Percentiles rank a stretch among this genome's conserved stretches.
Evolutionary conservation across 2,797 vertebrate genomes (phyloP).

Genomic region (Mormyrus hasselquistii): DNA sequence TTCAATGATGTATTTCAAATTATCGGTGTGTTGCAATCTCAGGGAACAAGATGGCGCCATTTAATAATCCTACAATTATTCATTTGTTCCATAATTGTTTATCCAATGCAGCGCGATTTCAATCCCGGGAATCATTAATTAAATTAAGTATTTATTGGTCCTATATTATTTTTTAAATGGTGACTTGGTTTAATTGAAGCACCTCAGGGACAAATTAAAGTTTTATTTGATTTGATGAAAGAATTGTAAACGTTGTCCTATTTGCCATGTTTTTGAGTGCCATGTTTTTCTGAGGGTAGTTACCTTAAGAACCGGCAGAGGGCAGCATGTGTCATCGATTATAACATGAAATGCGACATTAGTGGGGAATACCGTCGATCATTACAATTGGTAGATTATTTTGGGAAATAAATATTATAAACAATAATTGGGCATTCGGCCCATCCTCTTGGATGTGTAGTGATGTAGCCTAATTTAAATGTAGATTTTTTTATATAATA

Average conservation of each 20-base stretch:
- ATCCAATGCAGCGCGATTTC: neutral
- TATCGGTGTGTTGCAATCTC: neutral
- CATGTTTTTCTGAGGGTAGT: neutral
- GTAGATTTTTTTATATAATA: neutral
- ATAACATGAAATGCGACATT: neutral
- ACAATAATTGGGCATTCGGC: neutral
- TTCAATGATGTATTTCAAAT: neutral
- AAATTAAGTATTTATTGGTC: neutral
- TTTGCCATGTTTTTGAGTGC: neutral
- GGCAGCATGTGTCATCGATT: neutral
- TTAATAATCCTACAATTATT: neutral
- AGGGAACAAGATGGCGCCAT: neutral
- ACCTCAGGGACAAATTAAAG: too few relatives aligned
- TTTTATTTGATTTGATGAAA: too few relatives aligned
- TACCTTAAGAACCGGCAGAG: neutral
- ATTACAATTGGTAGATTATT: neutral
- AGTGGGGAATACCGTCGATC: neutral
- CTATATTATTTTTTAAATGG: neutral
- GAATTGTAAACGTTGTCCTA: neutral
- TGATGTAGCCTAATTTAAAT: neutral
- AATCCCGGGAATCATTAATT: neutral
- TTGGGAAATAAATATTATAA: neutral
- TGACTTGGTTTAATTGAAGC: neutral
- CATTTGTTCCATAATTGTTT: neutral
- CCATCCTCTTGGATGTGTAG: neutral